Evolutionary conservation across 35 echinoderm and acorn worm genomes (phyloP).

Genomic region (Patiria miniata): DNA sequence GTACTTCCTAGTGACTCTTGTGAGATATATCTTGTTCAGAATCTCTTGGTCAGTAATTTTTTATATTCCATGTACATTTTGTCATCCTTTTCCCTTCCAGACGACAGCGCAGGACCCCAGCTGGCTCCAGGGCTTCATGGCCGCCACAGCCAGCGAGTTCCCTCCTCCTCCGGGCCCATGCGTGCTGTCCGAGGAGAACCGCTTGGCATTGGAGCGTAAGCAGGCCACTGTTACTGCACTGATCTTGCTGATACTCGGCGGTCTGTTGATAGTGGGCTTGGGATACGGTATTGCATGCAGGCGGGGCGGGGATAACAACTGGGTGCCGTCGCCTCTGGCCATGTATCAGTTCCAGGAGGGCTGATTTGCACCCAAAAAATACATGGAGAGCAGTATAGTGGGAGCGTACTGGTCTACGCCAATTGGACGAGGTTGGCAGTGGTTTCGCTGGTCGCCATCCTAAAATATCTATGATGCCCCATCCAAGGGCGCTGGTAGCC

Average conservation of each 20-base stretch:
- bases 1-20: no score
- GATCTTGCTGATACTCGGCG: neutral
- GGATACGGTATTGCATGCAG: neutral
- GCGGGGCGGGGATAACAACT: neutral
- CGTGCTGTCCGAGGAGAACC: neutral
- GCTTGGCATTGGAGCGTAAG: neutral
- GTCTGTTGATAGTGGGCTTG: neutral
- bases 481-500: no score
- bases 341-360: conserved; percentile 3
- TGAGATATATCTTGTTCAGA: no score
- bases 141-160: neutral
- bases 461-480: no score
- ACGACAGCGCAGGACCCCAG: neutral
- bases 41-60: no score
- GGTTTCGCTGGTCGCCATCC: no score
- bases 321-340: neutral
- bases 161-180: neutral
- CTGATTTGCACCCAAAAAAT: no score
- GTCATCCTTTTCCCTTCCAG: neutral
- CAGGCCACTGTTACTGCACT: neutral
- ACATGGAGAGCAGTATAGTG: no score
- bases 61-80: no score
- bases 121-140: neutral
- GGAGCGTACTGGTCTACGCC: no score
- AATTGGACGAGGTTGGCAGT: no score